phyloP scores from a whole-genome alignment of 2,888 invertebrate genomes.

The Volucella inflata region DNA sequence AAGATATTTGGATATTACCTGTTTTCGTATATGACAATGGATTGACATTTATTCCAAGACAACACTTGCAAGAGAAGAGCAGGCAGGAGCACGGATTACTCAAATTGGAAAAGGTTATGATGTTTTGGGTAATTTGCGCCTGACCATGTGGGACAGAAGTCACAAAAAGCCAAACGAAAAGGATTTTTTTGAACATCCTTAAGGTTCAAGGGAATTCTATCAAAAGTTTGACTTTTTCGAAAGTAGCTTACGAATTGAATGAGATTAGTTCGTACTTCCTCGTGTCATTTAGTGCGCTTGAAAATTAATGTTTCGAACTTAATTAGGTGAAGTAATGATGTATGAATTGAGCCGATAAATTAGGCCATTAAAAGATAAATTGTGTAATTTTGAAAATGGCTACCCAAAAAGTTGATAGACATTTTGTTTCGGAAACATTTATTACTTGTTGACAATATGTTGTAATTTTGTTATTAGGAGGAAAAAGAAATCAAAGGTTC shows the following conservation, averaged over 20 bases:
- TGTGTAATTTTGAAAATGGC: conserved; percentile 9
- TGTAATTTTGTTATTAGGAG: too few species aligned
- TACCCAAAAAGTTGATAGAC: too few species aligned
- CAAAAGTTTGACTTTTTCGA: neutral
- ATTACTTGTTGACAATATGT: too few species aligned
- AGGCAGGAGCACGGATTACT: conserved; percentile 11
- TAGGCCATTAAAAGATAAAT: neutral
- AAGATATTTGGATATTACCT: neutral
- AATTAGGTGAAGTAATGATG: conserved; percentile 23
- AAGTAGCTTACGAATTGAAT: conserved; percentile 18
- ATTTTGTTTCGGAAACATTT: too few species aligned
- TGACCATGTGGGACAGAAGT: neutral
- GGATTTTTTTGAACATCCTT: conserved; percentile 7
- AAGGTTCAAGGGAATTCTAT: neutral
- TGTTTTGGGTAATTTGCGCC: neutral
- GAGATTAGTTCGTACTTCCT: neutral
- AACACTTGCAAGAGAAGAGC: conserved; percentile 24
- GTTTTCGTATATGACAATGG: conserved; percentile 14
- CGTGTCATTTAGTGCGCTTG: neutral
- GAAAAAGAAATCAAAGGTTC: too few species aligned
- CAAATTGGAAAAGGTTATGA: conserved; percentile 16
- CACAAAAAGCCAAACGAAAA: conserved; percentile 1
- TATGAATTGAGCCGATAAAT: conserved; percentile 3
- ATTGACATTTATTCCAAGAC: conserved; percentile 14
- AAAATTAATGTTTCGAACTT: neutral